A percentile compares a stretch with the other conserved stretches of the same genome.
Evolutionary conservation across 2,888 invertebrate species (phyloP).

Genomic region (Celastrina argiolus): DNA sequence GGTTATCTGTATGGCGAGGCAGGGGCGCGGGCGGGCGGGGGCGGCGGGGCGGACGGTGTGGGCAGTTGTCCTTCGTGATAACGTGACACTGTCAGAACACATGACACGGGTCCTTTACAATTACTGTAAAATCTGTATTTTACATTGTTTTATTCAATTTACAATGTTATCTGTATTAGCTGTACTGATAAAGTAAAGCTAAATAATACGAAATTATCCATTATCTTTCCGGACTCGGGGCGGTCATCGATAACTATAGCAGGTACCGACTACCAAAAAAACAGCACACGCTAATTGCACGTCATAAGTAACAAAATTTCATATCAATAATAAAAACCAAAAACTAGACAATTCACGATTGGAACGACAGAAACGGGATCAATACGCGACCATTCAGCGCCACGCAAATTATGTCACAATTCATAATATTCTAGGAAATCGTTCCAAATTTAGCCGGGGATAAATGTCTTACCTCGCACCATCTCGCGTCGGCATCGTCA

Average conservation of each 20-base stretch:
- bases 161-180: no score
- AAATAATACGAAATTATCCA: no score
- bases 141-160: no score
- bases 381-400: conserved; percentile 20
- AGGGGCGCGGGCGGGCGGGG: conserved; percentile 48
- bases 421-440: conserved; percentile 62
- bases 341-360: background rate
- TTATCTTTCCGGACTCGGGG: no score
- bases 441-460: conserved; percentile 67
- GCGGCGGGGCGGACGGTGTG: conserved; percentile 56
- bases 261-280: background rate
- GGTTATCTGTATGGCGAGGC: conserved; percentile 47
- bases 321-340: background rate
- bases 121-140: background rate
- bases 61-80: conserved; percentile 66
- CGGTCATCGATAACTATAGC: background rate
- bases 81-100: conserved; percentile 53
- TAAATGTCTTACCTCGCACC: conserved; percentile 62
- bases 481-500: conserved; percentile 49
- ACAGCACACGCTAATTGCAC: no score
- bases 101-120: conserved; percentile 39
- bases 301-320: background rate
- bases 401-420: conserved; percentile 51
- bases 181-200: no score
- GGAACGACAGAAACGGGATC: background rate